Evolutionary conservation across 1,140 invertebrate species (phyloP).

Genomic region (Brachionus asplanchnoidis): DNA sequence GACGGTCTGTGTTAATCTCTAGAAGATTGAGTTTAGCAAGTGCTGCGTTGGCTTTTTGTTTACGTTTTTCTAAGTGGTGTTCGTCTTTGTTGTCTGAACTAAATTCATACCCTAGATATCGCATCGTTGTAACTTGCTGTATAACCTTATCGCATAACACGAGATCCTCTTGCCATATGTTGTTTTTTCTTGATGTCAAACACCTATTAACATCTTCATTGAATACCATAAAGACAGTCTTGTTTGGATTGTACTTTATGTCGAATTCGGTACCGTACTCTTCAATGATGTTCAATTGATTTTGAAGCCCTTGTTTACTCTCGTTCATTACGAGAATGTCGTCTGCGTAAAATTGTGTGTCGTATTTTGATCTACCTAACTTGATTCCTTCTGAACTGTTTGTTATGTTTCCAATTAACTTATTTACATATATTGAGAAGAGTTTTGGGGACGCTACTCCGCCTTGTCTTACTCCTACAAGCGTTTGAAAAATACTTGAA

Average conservation of each 20-base stretch:
- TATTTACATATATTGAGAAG: not conserved
- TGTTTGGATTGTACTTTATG: not conserved
- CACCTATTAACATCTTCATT: not conserved
- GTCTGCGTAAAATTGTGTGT: not conserved
- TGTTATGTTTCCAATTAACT: not conserved
- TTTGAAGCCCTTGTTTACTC: not conserved
- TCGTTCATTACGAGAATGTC: not conserved
- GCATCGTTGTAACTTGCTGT: no score
- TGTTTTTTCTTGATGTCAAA: not conserved
- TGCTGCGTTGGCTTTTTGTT: not conserved
- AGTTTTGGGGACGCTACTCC: not conserved
- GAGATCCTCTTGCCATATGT: no score
- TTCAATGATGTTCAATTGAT: not conserved
- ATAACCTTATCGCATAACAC: no score
- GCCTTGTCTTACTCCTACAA: not conserved
- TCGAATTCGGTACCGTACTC: not conserved
- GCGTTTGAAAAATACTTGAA: not conserved
- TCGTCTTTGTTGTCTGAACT: no score
- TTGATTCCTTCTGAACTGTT: not conserved
- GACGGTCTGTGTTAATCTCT: not conserved
- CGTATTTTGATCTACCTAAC: not conserved
- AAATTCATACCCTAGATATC: no score
- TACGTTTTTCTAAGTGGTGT: not conserved
- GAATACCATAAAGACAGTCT: not conserved
- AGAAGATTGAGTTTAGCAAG: not conserved